Evolutionary conservation across 2,888 invertebrate species (phyloP), one percentile per base, ranked within the genome.

Genomic region (Drosophila rubida): DNA sequence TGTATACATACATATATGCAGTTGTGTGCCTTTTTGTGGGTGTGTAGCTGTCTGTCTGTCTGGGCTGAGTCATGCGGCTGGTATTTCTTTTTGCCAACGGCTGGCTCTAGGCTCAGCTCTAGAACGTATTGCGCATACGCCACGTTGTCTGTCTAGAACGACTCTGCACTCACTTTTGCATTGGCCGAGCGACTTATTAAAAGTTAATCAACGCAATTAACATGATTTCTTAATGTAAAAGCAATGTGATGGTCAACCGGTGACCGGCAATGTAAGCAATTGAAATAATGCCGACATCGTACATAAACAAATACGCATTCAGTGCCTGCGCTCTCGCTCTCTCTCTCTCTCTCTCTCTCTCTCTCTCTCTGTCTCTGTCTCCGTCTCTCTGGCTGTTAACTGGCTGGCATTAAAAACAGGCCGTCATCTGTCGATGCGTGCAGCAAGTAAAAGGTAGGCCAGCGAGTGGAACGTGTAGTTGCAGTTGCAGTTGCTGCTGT

Each of bases 401-500:
- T 55, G 45, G 32, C 51, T 72, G 72, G 44, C 68, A 72, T 75
- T 62, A 66, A 70, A 69, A 69, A 51, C 73, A 35, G 66, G 68
- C 64, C 46, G 73, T 63, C 72, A 61, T 60, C 64, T 54, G 44
- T 60, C 66, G 59, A 64, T 87, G 84, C 81, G 80, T 80, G 69
- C 70, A 60, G 69, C 70, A 60, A 84, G 82, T 82, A 82, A 87
- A 76, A 82, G 87, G 82, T 87, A 87, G 82, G 79, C 77, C 85
- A 87, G 75, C 78, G 69, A 84, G 78, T 69, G 55, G 66, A 37
- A 51, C 37, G 54, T 19, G 53, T 30, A 23, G 60, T 32, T 13
- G 48, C 64, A 69, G 75, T 63, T 46, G 59, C 23, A 35, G 45
- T 60, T 19, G 19, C 19, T 19, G 53, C 25, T 19, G 60, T 63